Percentiles rank a stretch among this genome's conserved stretches.
These are phyloP conservation scores for Palythoa caribaeorum DNA, from an alignment of 92 coral and sea anemone genomes.

Conservation along the genomic window DNA sequence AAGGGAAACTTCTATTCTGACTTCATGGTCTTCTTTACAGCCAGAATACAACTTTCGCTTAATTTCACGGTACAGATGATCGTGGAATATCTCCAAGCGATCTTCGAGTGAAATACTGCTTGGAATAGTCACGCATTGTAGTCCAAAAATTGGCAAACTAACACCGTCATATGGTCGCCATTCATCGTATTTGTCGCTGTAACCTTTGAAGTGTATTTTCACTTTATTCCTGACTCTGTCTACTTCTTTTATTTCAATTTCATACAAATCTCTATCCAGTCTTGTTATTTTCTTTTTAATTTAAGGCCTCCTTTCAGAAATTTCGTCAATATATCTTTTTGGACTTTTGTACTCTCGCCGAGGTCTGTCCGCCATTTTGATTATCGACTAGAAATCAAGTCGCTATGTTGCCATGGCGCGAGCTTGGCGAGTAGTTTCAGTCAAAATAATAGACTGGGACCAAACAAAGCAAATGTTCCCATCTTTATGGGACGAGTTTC, in stretches of 20 bases:
- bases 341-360: too few relatives aligned
- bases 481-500: too few relatives aligned
- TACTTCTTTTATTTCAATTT: constrained; percentile 57
- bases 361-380: too few relatives aligned
- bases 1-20: constrained; percentile 44
- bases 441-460: too few relatives aligned
- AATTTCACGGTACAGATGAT: constrained; percentile 39
- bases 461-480: too few relatives aligned
- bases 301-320: too few relatives aligned
- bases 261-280: too few relatives aligned
- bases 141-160: constrained; percentile 24
- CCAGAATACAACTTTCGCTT: constrained; percentile 53
- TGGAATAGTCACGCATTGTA: not conserved
- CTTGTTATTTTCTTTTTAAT: not conserved
- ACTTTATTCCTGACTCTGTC: constrained; percentile 46
- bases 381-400: too few relatives aligned
- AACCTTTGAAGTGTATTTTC: constrained; percentile 64
- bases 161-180: constrained; percentile 46
- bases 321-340: too few relatives aligned
- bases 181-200: constrained; percentile 55
- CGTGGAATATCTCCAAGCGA: constrained; percentile 51
- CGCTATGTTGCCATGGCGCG: too few relatives aligned
- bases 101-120: constrained; percentile 36
- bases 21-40: constrained; percentile 62
- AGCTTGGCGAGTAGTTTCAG: too few relatives aligned